Percentiles rank a stretch among this genome's conserved stretches.
phyloP scores from a whole-genome alignment of 2,888 invertebrate genomes.

The Epinotia nisella region DNA sequence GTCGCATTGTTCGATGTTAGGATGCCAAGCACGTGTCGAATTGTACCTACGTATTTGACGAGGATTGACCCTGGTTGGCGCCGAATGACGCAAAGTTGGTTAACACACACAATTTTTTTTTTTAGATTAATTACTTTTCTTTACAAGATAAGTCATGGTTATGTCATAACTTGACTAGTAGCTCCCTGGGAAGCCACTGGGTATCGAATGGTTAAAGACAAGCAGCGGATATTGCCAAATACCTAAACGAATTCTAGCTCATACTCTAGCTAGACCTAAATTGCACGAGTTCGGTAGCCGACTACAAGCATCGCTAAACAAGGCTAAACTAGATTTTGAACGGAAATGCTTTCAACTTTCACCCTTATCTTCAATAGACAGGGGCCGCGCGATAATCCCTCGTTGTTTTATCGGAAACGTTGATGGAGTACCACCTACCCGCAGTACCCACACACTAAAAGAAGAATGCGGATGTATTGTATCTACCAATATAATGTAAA shows the following conservation, averaged over 20 bases:
- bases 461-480: background rate
- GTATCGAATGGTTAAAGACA: background rate
- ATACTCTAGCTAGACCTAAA: background rate
- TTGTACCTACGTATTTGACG: slow-evolving; percentile 26
- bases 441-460: background rate
- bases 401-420: slow-evolving; percentile 21
- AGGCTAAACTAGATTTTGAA: slow-evolving; percentile 7
- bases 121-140: background rate
- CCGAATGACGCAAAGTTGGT: background rate
- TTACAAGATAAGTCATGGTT: too few relatives aligned
- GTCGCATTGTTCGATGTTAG: slow-evolving; percentile 21
- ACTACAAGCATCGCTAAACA: slow-evolving; percentile 3
- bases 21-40: slow-evolving; percentile 34
- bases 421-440: slow-evolving; percentile 19
- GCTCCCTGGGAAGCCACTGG: background rate
- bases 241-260: background rate
- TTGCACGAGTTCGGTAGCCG: background rate
- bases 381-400: slow-evolving; percentile 26
- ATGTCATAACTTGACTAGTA: too few relatives aligned
- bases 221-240: background rate
- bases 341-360: slow-evolving; percentile 24
- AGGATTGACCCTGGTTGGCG: slow-evolving; percentile 12
- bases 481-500: background rate
- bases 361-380: slow-evolving; percentile 20
- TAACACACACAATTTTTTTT: too few relatives aligned